phyloP scores from a whole-genome alignment of 2,113 vertebrate species.

The Microcebus lehilahytsara region DNA sequence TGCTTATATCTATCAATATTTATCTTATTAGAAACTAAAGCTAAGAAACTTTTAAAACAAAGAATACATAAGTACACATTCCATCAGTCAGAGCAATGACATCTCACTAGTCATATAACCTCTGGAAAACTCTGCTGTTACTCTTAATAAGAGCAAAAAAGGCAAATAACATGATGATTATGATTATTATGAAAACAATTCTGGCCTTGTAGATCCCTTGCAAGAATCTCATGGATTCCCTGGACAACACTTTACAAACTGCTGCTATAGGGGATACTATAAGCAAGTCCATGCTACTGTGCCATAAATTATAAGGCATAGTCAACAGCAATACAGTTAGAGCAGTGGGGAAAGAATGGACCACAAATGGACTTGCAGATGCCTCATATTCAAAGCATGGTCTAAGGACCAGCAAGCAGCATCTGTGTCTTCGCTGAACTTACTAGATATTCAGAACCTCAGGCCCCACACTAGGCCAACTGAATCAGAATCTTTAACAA shows the following conservation, averaged over 20 bases:
- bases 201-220: neutral
- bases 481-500: conserved; percentile 11
- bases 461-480: neutral
- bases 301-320: neutral
- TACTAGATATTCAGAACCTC: neutral
- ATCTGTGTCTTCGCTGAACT: neutral
- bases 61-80: neutral
- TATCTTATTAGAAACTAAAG: neutral
- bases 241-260: neutral
- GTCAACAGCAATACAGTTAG: neutral
- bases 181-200: neutral
- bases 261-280: neutral
- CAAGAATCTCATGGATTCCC: neutral
- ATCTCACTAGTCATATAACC: neutral
- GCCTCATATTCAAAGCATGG: neutral
- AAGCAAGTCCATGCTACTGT: neutral
- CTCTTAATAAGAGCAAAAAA: neutral
- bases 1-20: neutral
- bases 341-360: neutral
- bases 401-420: neutral
- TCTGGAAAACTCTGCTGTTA: neutral
- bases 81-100: neutral
- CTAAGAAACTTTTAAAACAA: neutral
- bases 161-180: neutral
- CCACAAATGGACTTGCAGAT: neutral